Evolutionary conservation across 2,113 vertebrate genomes (phyloP).

Genomic region (Peucedramus taeniatus): DNA sequence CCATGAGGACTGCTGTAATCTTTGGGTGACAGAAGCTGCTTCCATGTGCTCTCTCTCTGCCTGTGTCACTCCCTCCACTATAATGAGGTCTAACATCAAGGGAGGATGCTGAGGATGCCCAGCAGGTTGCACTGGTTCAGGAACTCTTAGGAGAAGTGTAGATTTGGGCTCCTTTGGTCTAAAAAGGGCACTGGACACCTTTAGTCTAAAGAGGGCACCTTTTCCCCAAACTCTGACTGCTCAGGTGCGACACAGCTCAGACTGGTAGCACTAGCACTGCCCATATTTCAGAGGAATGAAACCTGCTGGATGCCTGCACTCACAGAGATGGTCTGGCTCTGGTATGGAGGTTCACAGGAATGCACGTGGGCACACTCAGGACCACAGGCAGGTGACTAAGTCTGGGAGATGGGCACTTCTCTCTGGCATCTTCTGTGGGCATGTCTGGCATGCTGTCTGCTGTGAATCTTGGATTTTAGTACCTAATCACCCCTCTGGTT

Average conservation of each 20-base stretch:
- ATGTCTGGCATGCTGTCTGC: background rate
- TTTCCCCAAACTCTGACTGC: background rate
- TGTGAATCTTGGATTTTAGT: background rate
- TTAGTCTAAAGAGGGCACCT: background rate
- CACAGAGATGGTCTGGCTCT: background rate
- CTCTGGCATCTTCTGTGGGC: background rate
- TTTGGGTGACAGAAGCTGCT: background rate
- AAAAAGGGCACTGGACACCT: background rate
- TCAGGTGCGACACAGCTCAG: background rate
- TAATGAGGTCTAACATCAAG: background rate
- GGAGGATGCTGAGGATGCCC: background rate
- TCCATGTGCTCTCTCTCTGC: background rate
- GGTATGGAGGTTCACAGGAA: background rate
- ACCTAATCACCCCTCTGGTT: background rate
- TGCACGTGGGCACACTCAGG: rapidly evolving
- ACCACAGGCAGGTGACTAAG: background rate
- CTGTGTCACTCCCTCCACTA: background rate
- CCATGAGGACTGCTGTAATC: background rate
- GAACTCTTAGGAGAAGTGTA: background rate
- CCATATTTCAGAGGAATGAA: background rate
- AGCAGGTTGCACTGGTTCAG: background rate
- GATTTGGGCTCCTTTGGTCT: background rate
- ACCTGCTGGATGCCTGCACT: background rate
- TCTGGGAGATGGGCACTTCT: background rate
- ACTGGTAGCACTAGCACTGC: background rate